These are phyloP conservation scores for Hirtodrosophila trivittata DNA, from an alignment of 2,888 invertebrate genomes.

Conservation along the genomic window DNA sequence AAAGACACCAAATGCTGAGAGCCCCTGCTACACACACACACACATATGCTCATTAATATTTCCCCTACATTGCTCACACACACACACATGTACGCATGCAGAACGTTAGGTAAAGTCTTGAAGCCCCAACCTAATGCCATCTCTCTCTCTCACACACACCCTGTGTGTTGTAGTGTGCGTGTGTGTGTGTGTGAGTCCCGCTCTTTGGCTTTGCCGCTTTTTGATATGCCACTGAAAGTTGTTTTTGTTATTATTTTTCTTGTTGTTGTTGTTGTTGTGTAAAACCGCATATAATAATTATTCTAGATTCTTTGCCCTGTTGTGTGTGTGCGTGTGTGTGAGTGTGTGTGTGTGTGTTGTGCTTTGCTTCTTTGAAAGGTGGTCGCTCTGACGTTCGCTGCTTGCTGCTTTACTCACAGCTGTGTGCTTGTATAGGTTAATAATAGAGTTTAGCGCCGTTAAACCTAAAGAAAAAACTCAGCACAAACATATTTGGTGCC, in stretches of 20 bases:
- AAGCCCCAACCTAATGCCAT: slow-evolving; percentile 45
- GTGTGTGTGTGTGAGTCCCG: slow-evolving; percentile 8
- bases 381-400: slow-evolving; percentile 53
- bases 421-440: slow-evolving; percentile 37
- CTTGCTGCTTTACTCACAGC: slow-evolving; percentile 20
- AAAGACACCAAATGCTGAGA: slow-evolving; percentile 38
- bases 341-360: slow-evolving; percentile 2
- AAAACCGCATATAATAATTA: slow-evolving; percentile 68
- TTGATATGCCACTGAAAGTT: slow-evolving; percentile 30
- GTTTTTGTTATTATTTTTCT: slow-evolving; percentile 28
- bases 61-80: slow-evolving; percentile 64
- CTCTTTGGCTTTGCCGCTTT: slow-evolving; percentile 23
- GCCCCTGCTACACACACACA: slow-evolving; percentile 35
- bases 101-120: slow-evolving; percentile 72
- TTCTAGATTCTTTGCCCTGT: slow-evolving; percentile 59
- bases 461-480: slow-evolving; percentile 22
- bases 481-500: slow-evolving; percentile 22
- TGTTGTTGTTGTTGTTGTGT: slow-evolving; percentile 33
- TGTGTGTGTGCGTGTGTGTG: slow-evolving; percentile 18
- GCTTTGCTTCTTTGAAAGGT: slow-evolving; percentile 50
- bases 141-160: slow-evolving; percentile 24
- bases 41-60: slow-evolving; percentile 56
- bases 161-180: slow-evolving; percentile 5
- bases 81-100: slow-evolving; percentile 18
- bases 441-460: slow-evolving; percentile 60